These are phyloP conservation scores for Drosophila gunungcola DNA, from an alignment of 1,140 invertebrate species.

Conservation along the genomic window DNA sequence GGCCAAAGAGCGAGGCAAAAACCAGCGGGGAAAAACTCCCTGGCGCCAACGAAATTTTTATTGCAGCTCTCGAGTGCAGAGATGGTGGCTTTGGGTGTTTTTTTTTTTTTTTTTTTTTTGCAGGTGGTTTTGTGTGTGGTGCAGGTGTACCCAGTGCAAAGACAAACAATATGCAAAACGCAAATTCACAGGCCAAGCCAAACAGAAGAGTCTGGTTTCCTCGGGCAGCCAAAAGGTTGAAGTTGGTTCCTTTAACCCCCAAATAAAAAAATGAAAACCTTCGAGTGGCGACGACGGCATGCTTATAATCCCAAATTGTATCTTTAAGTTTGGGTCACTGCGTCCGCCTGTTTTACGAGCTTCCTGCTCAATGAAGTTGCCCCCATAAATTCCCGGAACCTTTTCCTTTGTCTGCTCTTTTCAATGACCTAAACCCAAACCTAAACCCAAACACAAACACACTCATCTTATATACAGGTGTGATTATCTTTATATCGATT, in stretches of 20 bases:
- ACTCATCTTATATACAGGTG: neutral
- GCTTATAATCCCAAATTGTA: slow-evolving; percentile 59
- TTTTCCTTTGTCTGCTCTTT: slow-evolving; percentile 35
- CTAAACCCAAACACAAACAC: neutral
- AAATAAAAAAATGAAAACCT: slow-evolving; percentile 12
- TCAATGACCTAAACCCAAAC: slow-evolving; percentile 2
- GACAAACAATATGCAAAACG: slow-evolving; percentile 56
- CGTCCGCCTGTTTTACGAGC: slow-evolving; percentile 58
- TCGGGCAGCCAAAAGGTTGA: slow-evolving; percentile 16
- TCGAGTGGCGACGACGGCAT: neutral
- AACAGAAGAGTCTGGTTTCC: neutral
- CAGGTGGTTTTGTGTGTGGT: neutral
- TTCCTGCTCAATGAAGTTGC: slow-evolving; percentile 72
- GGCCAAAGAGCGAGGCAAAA: slow-evolving; percentile 5
- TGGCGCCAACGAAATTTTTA: slow-evolving; percentile 38
- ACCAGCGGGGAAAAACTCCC: slow-evolving; percentile 9
- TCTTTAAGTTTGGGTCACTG: slow-evolving; percentile 34
- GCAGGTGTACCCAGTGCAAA: slow-evolving; percentile 9
- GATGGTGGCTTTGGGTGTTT: slow-evolving; percentile 6
- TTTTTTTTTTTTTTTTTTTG: neutral
- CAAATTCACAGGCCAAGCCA: slow-evolving; percentile 34
- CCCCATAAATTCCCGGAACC: slow-evolving; percentile 12
- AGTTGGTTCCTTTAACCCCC: slow-evolving; percentile 4
- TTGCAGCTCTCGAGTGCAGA: slow-evolving; percentile 34
- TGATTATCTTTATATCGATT: slow-evolving; percentile 21